Evolutionary conservation across 2,888 invertebrate genomes (phyloP).

Genomic region (Blera fallax): DNA sequence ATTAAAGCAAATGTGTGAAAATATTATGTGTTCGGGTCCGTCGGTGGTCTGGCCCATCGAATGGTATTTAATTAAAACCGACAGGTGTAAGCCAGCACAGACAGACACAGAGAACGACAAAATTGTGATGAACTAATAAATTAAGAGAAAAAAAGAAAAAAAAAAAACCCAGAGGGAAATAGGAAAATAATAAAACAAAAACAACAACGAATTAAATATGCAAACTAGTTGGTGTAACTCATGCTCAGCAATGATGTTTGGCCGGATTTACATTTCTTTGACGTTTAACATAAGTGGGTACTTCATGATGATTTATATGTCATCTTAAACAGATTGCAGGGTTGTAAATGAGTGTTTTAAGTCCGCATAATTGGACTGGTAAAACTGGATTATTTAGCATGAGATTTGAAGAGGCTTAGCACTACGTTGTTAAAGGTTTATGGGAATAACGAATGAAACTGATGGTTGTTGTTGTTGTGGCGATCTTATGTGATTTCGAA

Average conservation of each 20-base stretch:
- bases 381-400: slow-evolving; percentile 15
- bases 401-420: not conserved
- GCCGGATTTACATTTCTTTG: slow-evolving; percentile 49
- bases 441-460: not conserved
- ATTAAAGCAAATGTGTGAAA: slow-evolving; percentile 69
- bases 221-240: slow-evolving; percentile 48
- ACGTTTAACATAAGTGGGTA: slow-evolving; percentile 46
- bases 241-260: slow-evolving; percentile 10
- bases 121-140: slow-evolving; percentile 43
- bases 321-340: slow-evolving; percentile 43
- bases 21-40: slow-evolving; percentile 32
- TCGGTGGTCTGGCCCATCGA: slow-evolving; percentile 60
- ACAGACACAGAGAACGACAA: not conserved
- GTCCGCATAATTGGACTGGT: slow-evolving; percentile 26
- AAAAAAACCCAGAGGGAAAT: not conserved
- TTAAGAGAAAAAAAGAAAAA: not conserved
- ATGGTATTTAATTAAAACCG: slow-evolving; percentile 63
- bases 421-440: not conserved
- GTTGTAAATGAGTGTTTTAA: slow-evolving; percentile 35
- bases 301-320: slow-evolving; percentile 39
- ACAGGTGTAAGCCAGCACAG: slow-evolving; percentile 52
- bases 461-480: not conserved
- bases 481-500: not conserved
- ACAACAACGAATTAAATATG: slow-evolving; percentile 22
- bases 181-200: no score